These are phyloP conservation scores for Notospermus geniculatus DNA, from an alignment of 1,140 invertebrate genomes.

Conservation along the genomic window DNA sequence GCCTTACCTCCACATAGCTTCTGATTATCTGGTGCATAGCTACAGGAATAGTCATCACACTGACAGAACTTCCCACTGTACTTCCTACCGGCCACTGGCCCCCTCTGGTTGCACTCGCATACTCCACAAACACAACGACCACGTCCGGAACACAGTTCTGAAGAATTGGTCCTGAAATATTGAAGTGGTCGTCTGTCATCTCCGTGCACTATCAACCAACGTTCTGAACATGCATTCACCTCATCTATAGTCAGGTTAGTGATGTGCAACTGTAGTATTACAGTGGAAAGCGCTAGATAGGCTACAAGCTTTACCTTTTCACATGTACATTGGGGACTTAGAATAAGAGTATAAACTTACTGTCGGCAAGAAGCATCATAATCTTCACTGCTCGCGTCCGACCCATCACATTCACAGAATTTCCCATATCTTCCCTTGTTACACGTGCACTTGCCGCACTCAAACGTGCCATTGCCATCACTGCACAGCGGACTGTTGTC, in stretches of 20 bases:
- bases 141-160: constrained; percentile 26
- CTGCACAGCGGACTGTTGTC: constrained; percentile 41
- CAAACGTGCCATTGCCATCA: constrained; percentile 44
- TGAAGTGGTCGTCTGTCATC: no score
- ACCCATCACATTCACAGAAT: constrained; percentile 48
- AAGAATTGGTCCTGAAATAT: constrained; percentile 15
- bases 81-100: constrained; percentile 4
- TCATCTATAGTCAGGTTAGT: no score
- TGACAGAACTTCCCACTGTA: constrained; percentile 82
- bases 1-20: constrained; percentile 72
- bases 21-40: constrained; percentile 73
- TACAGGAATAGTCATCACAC: constrained; percentile 91
- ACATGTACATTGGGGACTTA: no score
- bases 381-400: constrained; percentile 36
- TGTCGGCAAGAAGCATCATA: constrained; percentile 40
- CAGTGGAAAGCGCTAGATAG: no score
- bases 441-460: constrained; percentile 54
- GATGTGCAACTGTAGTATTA: no score
- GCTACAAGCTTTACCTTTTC: no score
- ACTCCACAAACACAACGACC: constrained; percentile 38
- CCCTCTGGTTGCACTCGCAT: constrained; percentile 36
- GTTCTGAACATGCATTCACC: no score
- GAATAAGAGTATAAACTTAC: constrained; percentile 43
- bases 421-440: constrained; percentile 48
- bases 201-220: no score